These are phyloP conservation scores for Scaptodrosophila lebanonensis DNA, from an alignment of 1,140 invertebrate genomes.

Conservation along the genomic window DNA sequence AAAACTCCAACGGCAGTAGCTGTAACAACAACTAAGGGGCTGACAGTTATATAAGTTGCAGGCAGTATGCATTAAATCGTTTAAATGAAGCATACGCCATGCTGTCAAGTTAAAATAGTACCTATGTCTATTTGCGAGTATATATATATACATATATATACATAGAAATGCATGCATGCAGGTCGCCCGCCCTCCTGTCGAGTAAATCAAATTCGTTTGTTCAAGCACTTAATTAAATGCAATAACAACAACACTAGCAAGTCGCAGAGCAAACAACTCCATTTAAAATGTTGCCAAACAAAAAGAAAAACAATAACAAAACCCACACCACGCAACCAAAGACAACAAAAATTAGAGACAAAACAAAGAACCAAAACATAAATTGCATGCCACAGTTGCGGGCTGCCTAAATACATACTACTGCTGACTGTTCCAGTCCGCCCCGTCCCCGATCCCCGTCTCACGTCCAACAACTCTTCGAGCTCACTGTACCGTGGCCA, in stretches of 20 bases:
- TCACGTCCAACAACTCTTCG: no score
- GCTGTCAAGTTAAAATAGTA: not conserved
- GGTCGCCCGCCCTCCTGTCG: no score
- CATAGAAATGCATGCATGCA: no score
- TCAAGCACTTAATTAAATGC: slow-evolving; percentile 12
- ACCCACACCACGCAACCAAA: not conserved
- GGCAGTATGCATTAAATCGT: no score
- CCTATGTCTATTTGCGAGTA: no score
- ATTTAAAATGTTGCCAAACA: not conserved
- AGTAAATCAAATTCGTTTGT: slow-evolving; percentile 10
- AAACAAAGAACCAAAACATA: slow-evolving; percentile 27
- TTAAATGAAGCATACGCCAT: slow-evolving; percentile 13
- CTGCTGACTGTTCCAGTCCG: no score
- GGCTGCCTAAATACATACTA: not conserved
- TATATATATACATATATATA: no score
- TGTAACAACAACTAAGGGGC: not conserved
- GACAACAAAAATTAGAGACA: slow-evolving; percentile 1
- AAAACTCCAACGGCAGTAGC: slow-evolving; percentile 8
- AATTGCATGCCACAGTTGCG: slow-evolving; percentile 14
- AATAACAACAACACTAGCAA: slow-evolving; percentile 8
- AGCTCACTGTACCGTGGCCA: slow-evolving; percentile 26
- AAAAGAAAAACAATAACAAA: not conserved
- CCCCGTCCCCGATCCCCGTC: no score
- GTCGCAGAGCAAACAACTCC: not conserved
- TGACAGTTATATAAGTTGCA: slow-evolving; percentile 11